Evolutionary conservation across 2,797 vertebrate species (phyloP).

Genomic region (Malurus leucopterus): DNA sequence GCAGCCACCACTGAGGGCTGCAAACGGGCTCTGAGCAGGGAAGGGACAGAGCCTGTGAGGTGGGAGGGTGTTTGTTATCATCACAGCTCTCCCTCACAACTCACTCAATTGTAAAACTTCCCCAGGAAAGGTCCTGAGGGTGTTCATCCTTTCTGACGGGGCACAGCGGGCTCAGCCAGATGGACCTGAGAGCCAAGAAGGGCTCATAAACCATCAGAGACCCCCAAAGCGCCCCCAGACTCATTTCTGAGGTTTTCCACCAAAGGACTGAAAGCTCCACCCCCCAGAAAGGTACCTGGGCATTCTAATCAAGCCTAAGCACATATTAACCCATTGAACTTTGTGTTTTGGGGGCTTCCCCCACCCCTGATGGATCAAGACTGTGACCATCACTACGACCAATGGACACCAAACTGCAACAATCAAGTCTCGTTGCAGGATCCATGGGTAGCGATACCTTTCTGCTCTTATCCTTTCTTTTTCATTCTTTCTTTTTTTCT

Average conservation of each 20-base stretch:
- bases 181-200: background rate
- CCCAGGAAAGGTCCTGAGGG: background rate
- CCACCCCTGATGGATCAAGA: too few relatives aligned
- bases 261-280: background rate
- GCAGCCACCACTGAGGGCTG: background rate
- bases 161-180: background rate
- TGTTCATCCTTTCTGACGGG: background rate
- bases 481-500: too few relatives aligned
- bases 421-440: fast-evolving
- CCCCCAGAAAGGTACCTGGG: background rate
- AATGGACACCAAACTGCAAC: background rate
- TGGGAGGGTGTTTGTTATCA: background rate
- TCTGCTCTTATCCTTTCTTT: background rate
- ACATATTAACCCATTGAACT: background rate
- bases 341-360: background rate
- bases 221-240: background rate
- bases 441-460: background rate
- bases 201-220: background rate
- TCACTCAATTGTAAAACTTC: background rate
- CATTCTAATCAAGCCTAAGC: background rate
- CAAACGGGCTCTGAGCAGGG: background rate
- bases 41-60: background rate
- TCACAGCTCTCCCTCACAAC: background rate
- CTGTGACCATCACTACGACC: fast-evolving
- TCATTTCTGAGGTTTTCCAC: background rate